Evolutionary conservation across 2,888 invertebrate genomes (phyloP).

Genomic region (Nudaria mundana): DNA sequence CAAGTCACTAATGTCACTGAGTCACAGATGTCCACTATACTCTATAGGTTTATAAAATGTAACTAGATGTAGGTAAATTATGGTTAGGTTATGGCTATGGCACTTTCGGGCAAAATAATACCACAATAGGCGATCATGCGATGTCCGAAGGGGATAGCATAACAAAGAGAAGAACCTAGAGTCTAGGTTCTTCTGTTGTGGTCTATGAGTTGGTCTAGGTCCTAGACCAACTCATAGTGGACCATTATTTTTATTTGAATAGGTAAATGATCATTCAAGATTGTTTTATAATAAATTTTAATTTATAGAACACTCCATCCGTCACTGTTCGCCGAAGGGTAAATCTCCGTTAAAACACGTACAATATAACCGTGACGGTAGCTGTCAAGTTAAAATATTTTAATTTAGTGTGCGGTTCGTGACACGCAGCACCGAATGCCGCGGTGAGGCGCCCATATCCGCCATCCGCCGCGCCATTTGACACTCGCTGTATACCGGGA

Average conservation of each 20-base stretch:
- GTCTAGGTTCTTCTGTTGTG: too few relatives aligned
- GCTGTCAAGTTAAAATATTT: slow-evolving; percentile 76
- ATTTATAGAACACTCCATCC: slow-evolving; percentile 27
- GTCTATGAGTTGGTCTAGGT: too few relatives aligned
- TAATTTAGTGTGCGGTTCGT: slow-evolving; percentile 72
- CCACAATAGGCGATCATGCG: too few relatives aligned
- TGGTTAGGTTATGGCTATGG: too few relatives aligned
- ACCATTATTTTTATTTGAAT: neutral
- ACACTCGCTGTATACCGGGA: slow-evolving; percentile 57
- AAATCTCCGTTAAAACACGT: slow-evolving; percentile 54
- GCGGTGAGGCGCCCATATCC: slow-evolving; percentile 37
- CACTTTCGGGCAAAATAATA: too few relatives aligned
- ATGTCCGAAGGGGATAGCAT: too few relatives aligned
- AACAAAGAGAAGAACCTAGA: too few relatives aligned
- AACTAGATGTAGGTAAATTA: too few relatives aligned
- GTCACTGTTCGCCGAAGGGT: slow-evolving; percentile 40
- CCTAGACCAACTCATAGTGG: too few relatives aligned
- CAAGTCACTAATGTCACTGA: too few relatives aligned
- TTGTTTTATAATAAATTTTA: slow-evolving; percentile 18
- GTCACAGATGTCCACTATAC: too few relatives aligned
- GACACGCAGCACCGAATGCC: slow-evolving; percentile 44
- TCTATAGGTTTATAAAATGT: too few relatives aligned
- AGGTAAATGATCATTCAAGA: neutral
- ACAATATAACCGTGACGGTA: slow-evolving; percentile 57
- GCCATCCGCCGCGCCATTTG: slow-evolving; percentile 61